Base-by-base conservation (phyloP, 1,140 invertebrate species). In the Hyles euphorbiae region DNA sequence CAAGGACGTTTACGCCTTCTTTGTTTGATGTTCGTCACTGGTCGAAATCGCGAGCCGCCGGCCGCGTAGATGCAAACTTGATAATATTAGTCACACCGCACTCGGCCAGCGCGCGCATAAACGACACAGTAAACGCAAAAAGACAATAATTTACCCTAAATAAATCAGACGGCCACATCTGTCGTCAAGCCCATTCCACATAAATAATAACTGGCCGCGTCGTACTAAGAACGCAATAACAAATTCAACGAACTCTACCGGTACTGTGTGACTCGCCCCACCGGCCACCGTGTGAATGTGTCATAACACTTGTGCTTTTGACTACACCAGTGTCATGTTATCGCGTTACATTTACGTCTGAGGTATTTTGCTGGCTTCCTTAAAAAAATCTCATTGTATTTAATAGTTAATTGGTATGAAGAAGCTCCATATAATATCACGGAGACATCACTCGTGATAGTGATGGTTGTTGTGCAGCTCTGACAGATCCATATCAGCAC, bases 241-340 rank as follows among this genome's bases (percentile, higher is more conserved):
- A 84, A 86, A 85, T 87, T 87, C 85, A 88, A 88, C 85, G 85
- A 88, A 88, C 85, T 78, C 83, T 85, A 88, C 85, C 81, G 81
- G 83, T 85, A 87, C 74, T 81, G 82, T 83, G 79, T 78, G 80
- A 83, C 76, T 83, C 74, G 70, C 70, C 68, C 70, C 70, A 70
- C 71, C 63, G 78, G 69, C 73, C 76, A 85, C 85, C 85, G 85
- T 88, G 85, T 88, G 82, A 87, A 88, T 88, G 73, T 80, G 70
- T 76, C 73, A 67, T 66, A 76, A 72, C 64, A 72, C 72, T 72
- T 72, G 60, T 74, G 70, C 59, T 74, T 83, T 84, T 68, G 73
- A 80, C 73, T 60, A 69, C 62, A 65, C 70, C 76, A 69, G 68
- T 78, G 75, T 79, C 77, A 78, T 76, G 72, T 87, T 78, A 84